These are phyloP conservation scores for Pseudorasbora parva DNA, from an alignment of 2,113 vertebrate species.

Conservation along the genomic window DNA sequence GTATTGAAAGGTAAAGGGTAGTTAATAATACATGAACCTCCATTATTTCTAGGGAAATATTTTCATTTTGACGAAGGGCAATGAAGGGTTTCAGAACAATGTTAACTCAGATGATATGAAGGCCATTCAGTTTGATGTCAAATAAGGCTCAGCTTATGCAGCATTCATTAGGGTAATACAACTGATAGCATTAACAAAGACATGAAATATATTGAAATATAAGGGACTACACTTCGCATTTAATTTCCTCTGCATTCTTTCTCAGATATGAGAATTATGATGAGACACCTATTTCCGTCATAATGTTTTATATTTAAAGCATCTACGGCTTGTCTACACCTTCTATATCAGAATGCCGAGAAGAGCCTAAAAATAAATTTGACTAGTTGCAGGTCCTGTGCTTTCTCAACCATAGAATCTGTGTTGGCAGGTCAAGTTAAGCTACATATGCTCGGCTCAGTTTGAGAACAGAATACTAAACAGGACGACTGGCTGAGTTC, in stretches of 20 bases:
- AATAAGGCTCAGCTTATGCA: constrained; percentile 69
- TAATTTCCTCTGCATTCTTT: constrained; percentile 37
- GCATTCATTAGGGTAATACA: constrained; percentile 54
- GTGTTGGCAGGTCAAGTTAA: constrained; percentile 35
- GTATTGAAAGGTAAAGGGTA: constrained; percentile 12
- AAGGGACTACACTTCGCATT: background rate
- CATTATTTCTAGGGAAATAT: constrained; percentile 59
- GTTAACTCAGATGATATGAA: constrained; percentile 66
- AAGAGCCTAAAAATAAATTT: constrained; percentile 1
- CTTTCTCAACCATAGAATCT: constrained; percentile 13
- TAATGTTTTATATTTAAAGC: background rate
- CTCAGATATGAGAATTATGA: background rate
- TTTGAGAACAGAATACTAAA: constrained; percentile 30
- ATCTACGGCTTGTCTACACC: background rate
- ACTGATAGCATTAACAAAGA: constrained; percentile 26
- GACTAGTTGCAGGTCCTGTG: background rate
- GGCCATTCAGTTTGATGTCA: constrained; percentile 63
- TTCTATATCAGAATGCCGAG: background rate
- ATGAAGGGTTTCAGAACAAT: constrained; percentile 69
- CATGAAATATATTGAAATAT: constrained; percentile 11
- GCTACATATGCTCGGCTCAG: constrained; percentile 16
- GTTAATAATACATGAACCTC: constrained; percentile 62
- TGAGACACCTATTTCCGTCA: background rate
- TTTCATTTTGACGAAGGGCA: constrained; percentile 66
- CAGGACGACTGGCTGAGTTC: background rate